Evolutionary conservation across 2,113 vertebrate species (phyloP).

Genomic region (Thinocorus orbignyianus): DNA sequence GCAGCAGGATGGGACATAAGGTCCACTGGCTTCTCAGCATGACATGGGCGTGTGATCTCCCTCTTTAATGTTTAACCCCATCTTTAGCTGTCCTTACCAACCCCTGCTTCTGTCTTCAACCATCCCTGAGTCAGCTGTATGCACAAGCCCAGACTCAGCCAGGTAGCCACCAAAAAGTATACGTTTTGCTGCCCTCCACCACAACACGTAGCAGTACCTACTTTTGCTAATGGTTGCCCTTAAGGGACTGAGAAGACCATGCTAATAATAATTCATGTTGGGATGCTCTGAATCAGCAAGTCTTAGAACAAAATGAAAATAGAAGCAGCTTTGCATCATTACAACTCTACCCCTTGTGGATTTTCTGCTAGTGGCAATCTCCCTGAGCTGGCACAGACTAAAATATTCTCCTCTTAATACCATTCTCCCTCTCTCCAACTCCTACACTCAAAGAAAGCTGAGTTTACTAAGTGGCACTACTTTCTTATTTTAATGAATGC

Average conservation of each 20-base stretch:
- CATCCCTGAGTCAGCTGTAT: neutral
- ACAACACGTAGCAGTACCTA: neutral
- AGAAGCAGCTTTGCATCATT: conserved; percentile 67
- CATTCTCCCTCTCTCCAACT: conserved; percentile 7
- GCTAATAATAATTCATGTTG: conserved; percentile 40
- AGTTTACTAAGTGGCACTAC: conserved; percentile 11
- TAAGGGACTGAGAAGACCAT: conserved; percentile 2
- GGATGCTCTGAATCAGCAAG: conserved; percentile 67
- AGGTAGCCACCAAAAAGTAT: neutral
- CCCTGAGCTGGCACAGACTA: conserved; percentile 4
- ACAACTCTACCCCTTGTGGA: conserved; percentile 53
- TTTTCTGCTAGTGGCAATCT: conserved; percentile 63
- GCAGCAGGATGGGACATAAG: neutral
- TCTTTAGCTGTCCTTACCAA: neutral
- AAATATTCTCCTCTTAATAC: conserved; percentile 54
- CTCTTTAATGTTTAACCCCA: neutral
- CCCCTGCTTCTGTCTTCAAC: neutral
- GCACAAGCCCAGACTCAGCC: neutral
- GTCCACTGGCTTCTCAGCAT: neutral
- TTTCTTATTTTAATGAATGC: neutral
- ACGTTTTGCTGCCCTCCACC: neutral
- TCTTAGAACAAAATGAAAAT: conserved; percentile 43
- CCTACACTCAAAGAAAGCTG: conserved; percentile 26
- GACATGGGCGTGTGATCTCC: neutral
- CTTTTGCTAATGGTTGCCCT: conserved; percentile 29